Conservation (phyloP, 35 echinoderm and acorn worm genomes). For the Heliocidaris erythrogramma region DNA sequence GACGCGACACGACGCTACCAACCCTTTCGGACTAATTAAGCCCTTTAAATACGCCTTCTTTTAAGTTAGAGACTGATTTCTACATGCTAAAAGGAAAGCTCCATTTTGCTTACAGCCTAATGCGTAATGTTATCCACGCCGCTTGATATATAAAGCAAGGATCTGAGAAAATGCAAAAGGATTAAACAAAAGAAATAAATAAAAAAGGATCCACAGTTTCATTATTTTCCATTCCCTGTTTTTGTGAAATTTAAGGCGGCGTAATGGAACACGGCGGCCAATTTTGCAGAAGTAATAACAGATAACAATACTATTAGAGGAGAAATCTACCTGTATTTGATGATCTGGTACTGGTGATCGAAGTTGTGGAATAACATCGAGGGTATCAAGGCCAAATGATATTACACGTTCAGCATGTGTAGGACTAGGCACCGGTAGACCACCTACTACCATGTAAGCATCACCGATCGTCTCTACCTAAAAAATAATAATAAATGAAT, state of each 20-base stretch:
- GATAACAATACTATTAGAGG: not conserved
- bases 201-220: not conserved
- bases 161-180: not conserved
- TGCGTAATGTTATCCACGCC: not conserved
- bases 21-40: too few species aligned
- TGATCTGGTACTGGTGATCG: slow-evolving; percentile 50
- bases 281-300: not conserved
- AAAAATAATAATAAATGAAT: not conserved
- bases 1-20: too few species aligned
- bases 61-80: too few species aligned
- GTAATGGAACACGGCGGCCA: not conserved
- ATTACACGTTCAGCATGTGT: slow-evolving; percentile 58
- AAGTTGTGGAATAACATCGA: slow-evolving; percentile 44
- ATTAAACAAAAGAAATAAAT: not conserved
- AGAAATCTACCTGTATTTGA: slow-evolving; percentile 57
- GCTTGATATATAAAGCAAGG: not conserved
- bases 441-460: slow-evolving; percentile 92
- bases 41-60: too few species aligned
- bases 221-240: not conserved
- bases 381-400: slow-evolving; percentile 56
- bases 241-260: not conserved
- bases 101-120: too few species aligned
- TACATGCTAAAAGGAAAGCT: too few species aligned
- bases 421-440: slow-evolving; percentile 44
- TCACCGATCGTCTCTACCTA: slow-evolving; percentile 94